These are phyloP conservation scores for Vanessa tameamea DNA, from an alignment of 1,140 invertebrate genomes.

Conservation along the genomic window DNA sequence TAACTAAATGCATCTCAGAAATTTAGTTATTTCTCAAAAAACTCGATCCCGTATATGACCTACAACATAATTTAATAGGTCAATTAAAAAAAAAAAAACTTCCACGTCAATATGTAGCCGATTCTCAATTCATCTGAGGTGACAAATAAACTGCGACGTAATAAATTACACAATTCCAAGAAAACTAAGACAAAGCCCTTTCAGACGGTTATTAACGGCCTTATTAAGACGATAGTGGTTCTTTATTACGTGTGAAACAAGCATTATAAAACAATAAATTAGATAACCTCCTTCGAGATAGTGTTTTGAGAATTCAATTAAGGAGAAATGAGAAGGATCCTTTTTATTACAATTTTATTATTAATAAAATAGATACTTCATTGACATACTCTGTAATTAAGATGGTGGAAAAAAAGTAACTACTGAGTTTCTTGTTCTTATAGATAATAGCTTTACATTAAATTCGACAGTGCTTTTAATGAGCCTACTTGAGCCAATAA, in stretches of 20 bases:
- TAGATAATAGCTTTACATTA: too few species aligned
- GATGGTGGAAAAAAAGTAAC: too few species aligned
- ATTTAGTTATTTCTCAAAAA: too few species aligned
- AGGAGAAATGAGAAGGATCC: background rate
- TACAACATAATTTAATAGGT: background rate
- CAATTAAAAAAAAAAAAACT: background rate
- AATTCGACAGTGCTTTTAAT: too few species aligned
- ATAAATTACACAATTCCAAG: conserved; percentile 15
- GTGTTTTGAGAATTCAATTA: conserved; percentile 22
- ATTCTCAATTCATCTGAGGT: background rate
- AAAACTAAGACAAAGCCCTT: conserved; percentile 32
- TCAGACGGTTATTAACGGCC: conserved; percentile 34
- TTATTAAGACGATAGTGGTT: conserved; percentile 34
- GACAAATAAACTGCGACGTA: background rate
- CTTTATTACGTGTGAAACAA: conserved; percentile 40
- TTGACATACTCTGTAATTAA: too few species aligned
- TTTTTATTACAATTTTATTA: background rate
- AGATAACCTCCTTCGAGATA: conserved; percentile 30
- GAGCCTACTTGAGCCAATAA: too few species aligned
- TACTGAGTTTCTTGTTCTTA: too few species aligned
- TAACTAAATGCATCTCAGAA: too few species aligned
- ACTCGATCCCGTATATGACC: too few species aligned
- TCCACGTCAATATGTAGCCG: background rate
- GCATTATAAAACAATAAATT: conserved; percentile 37
- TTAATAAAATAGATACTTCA: too few species aligned